Evolutionary conservation across 30 jellyfish, hydroid and myxozoan genomes (phyloP), one percentile per base, ranked within the genome.

Genomic region (Nemopilema nomurai): DNA sequence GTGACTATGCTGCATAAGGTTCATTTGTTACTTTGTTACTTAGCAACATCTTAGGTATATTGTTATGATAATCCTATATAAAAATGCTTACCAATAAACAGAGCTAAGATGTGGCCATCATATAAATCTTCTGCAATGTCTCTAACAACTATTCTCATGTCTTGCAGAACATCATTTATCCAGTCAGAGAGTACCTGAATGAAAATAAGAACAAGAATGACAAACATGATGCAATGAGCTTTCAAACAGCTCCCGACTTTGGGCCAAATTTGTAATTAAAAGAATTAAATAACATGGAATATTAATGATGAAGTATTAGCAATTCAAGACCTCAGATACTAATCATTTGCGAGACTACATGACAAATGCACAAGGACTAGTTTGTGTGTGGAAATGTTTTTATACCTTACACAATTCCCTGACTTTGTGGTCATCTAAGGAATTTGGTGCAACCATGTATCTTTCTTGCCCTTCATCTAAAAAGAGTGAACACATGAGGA

Each of bases 381-480:
- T n/a, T n/a, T n/a, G n/a, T n/a, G n/a, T n/a, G n/a, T n/a, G n/a
- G n/a, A n/a, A n/a, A n/a, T n/a, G n/a, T n/a, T n/a, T n/a, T 17
- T 84, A 66, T 92, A 92, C 98, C 49, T 92, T 90, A 92, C 98
- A 92, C 8, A 92, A 81, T 67, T 92, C 97, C 77, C 80, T 83
- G 26, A 92, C 98, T 88, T 80, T 88, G 64, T 93, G 88, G 49
- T 92, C 96, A 4, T 92, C 98, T 4, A 88, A 76, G 31, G 98
- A 92, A 25, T 77, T 92, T 33, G 92, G 92, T 78, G 92, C 98
- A 65, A 92, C 98, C 97, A 88, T 88, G 64, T 81, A 92, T 52
- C 98, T 80, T 70, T 92, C 98, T 71, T 92, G 92, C 19, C 98
- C 98, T 74, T 92, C 98, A 4, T 88, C 98, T 92, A 77, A 26